A percentile compares a stretch with the other conserved stretches of the same genome.
phyloP scores from a whole-genome alignment of 1,140 invertebrate species.

The Eriocheir sinensis region DNA sequence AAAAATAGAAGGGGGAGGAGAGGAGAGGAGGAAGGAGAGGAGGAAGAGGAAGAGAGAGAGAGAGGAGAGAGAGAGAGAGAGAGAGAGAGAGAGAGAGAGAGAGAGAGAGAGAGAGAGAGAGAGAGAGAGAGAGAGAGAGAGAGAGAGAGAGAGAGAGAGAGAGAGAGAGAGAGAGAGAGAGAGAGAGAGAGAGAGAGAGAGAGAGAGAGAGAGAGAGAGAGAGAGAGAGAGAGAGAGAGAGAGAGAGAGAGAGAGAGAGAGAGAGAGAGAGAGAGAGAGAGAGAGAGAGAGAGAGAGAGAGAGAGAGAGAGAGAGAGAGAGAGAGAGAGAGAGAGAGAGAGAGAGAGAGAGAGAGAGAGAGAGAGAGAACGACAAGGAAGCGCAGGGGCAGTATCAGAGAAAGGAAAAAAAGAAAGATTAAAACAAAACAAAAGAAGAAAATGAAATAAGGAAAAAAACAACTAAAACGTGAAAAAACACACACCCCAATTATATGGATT shows the following conservation, averaged over 20 bases:
- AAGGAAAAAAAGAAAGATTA: too few relatives aligned
- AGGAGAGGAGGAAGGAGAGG: too few relatives aligned
- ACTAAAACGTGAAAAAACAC: too few relatives aligned
- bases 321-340: slow-evolving; percentile 47
- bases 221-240: slow-evolving; percentile 38
- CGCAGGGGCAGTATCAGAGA: neutral
- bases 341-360: slow-evolving; percentile 54
- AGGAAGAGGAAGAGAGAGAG: neutral
- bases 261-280: neutral
- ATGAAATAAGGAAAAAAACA: too few relatives aligned
- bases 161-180: slow-evolving; percentile 49
- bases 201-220: slow-evolving; percentile 54
- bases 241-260: neutral
- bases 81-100: too few relatives aligned
- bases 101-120: neutral
- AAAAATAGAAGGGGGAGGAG: too few relatives aligned
- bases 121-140: neutral
- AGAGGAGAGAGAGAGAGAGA: neutral
- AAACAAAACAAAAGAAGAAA: too few relatives aligned
- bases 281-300: slow-evolving; percentile 41
- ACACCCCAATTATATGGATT: too few relatives aligned
- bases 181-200: slow-evolving; percentile 45
- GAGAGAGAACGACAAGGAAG: slow-evolving; percentile 33
- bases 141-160: slow-evolving; percentile 5
- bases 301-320: slow-evolving; percentile 54